Evolutionary conservation across 92 coral and sea anemone species (phyloP), one percentile per base, ranked within the genome.

Genomic region (Phenganax stokvisi): DNA sequence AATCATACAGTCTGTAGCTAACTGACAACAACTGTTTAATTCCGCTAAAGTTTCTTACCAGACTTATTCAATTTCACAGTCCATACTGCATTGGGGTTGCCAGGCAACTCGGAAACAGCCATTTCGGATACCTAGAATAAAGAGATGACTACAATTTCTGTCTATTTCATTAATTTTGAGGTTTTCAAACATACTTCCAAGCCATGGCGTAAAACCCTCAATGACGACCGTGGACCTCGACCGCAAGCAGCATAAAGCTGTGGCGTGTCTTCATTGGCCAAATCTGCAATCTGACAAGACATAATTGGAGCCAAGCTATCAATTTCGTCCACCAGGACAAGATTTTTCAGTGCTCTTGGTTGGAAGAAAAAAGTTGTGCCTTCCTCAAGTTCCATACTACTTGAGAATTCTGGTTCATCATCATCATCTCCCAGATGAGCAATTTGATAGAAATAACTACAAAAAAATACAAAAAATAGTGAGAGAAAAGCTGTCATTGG

Each of bases 381-480:
- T 74, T 94, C 98, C 66, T 94, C 98, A 2, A 94, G 90, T 80
- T 94, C 92, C 96, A 87, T 91, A 15, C 90, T 89, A 79, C 98
- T 94, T 69, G 98, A 94, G 75, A 94, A 94, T 82, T 94, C 98
- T 30, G 96, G 92, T 77, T 94, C 98, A 6, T 94, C 98, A 60
- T 94, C 98, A 63, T 94, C 98, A 87, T 94, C 98, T 56, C 98
- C 98, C 84, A 94, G 90, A 83, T 94, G 98, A 56, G 98, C 98
- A 85, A 94, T 94, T 90, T 94, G 98, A 78, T 94, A 94, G 83
- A 94, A 75, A 69, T 92, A 94, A 70, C 98, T 94, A 82, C 54
- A 52, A 80, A 8, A 72, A 20, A 53, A 15, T 6, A n/a, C 3
- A 0, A 52, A 0, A 51, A 51, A 51, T 69, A 30, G 47, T 37